Percentiles rank a stretch among this genome's conserved stretches.
Evolutionary conservation across 2,797 vertebrate genomes (phyloP).

Genomic region (Xyrichtys novacula): DNA sequence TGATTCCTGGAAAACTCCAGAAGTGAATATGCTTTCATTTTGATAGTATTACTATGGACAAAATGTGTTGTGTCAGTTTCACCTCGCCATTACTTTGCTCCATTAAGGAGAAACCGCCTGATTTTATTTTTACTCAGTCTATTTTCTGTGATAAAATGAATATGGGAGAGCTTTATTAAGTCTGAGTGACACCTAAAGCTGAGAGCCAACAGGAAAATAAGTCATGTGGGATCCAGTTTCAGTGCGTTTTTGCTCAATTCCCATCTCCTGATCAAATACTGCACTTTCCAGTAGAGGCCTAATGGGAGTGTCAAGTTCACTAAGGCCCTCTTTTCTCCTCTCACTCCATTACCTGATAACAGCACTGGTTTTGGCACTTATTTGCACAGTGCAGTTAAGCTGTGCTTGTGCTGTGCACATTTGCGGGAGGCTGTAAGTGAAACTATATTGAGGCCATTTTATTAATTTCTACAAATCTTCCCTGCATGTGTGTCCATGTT

Average conservation of each 20-base stretch:
- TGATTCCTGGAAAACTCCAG: conserved; percentile 89
- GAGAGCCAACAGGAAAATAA: conserved; percentile 87
- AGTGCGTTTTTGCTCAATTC: conserved; percentile 90
- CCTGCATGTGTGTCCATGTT: conserved; percentile 43
- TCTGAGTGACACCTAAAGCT: conserved; percentile 89
- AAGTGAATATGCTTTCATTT: conserved; percentile 91
- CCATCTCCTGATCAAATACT: conserved; percentile 90
- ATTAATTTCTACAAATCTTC: conserved; percentile 65
- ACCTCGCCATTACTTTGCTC: conserved; percentile 89
- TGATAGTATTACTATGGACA: conserved; percentile 88
- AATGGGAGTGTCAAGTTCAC: conserved; percentile 90
- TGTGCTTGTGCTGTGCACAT: conserved; percentile 65
- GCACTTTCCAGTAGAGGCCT: conserved; percentile 88
- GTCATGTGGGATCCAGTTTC: conserved; percentile 89
- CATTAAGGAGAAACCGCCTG: conserved; percentile 88
- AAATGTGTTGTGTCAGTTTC: conserved; percentile 97
- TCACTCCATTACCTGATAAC: conserved; percentile 84
- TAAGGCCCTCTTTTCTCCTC: conserved; percentile 74
- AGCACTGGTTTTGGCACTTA: conserved; percentile 79
- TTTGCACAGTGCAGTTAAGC: conserved; percentile 69
- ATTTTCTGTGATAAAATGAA: conserved; percentile 93
- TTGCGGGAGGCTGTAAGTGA: conserved; percentile 67
- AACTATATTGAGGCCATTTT: conserved; percentile 64
- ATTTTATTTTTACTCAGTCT: conserved; percentile 90
- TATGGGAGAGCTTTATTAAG: conserved; percentile 90